phyloP scores from a whole-genome alignment of 2,888 invertebrate species.

The Agonopterix arenella region DNA sequence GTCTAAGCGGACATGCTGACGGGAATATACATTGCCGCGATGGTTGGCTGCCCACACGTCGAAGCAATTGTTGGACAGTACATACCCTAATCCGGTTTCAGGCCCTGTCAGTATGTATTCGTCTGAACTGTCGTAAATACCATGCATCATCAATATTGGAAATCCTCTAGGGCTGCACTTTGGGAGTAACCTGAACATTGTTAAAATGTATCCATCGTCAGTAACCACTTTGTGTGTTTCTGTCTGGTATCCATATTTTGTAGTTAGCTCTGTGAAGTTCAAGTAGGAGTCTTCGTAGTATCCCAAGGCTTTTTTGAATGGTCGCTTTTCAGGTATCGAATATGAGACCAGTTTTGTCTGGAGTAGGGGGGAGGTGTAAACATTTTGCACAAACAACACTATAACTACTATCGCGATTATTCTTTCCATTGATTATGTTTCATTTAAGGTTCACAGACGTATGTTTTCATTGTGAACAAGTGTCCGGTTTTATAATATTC shows the following conservation, averaged over 20 bases:
- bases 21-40: conserved; percentile 80
- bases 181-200: conserved; percentile 40
- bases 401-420: conserved; percentile 16
- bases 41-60: conserved; percentile 64
- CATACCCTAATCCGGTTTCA: conserved; percentile 35
- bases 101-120: conserved; percentile 43
- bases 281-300: conserved; percentile 54
- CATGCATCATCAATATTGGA: conserved; percentile 49
- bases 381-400: conserved; percentile 18
- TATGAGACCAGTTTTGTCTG: conserved; percentile 32
- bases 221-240: conserved; percentile 43
- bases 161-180: conserved; percentile 28
- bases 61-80: conserved; percentile 70
- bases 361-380: conserved; percentile 16
- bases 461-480: conserved; percentile 41
- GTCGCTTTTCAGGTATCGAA: conserved; percentile 38
- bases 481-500: conserved; percentile 57
- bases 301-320: conserved; percentile 42
- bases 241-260: conserved; percentile 38
- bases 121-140: conserved; percentile 43
- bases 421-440: conserved; percentile 28
- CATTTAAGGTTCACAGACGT: conserved; percentile 34
- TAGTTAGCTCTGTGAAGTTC: conserved; percentile 46
- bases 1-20: conserved; percentile 65
- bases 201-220: conserved; percentile 51